Conservation (phyloP, 2,888 invertebrate species). For the Alsophila aescularia region DNA sequence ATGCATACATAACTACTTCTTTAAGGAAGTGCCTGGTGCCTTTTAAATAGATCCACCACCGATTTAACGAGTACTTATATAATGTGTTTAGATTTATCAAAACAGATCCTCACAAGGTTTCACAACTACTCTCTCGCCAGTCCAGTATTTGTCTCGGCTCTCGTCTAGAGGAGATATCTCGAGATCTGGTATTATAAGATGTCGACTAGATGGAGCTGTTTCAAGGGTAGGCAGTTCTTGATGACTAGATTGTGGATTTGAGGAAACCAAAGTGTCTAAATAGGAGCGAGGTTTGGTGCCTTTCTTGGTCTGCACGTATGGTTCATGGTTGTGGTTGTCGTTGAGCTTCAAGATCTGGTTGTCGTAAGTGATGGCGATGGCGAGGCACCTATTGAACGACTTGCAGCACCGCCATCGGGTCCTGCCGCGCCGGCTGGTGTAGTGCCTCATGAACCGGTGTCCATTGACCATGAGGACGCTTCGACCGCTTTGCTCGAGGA, state of each 20-base stretch:
- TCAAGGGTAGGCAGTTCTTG: background rate
- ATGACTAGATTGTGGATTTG: constrained; percentile 1
- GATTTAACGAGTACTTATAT: background rate
- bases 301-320: constrained; percentile 1
- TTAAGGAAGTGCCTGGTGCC: too few relatives aligned
- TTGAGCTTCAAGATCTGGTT: constrained; percentile 65
- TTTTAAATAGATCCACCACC: background rate
- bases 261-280: background rate
- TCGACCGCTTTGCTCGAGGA: constrained; percentile 52
- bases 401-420: constrained; percentile 71
- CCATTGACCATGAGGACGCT: constrained; percentile 61
- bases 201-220: background rate
- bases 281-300: background rate
- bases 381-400: constrained; percentile 65
- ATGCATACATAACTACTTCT: too few relatives aligned
- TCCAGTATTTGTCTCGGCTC: constrained; percentile 25
- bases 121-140: constrained; percentile 16
- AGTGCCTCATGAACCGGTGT: constrained; percentile 67
- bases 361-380: constrained; percentile 67
- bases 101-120: constrained; percentile 18
- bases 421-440: constrained; percentile 60
- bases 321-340: constrained; percentile 64
- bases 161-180: constrained; percentile 6
- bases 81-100: background rate
- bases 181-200: constrained; percentile 7